Evolutionary conservation across 1,140 invertebrate genomes (phyloP), one percentile per base, ranked within the genome.

Genomic region (Eueides isabella): DNA sequence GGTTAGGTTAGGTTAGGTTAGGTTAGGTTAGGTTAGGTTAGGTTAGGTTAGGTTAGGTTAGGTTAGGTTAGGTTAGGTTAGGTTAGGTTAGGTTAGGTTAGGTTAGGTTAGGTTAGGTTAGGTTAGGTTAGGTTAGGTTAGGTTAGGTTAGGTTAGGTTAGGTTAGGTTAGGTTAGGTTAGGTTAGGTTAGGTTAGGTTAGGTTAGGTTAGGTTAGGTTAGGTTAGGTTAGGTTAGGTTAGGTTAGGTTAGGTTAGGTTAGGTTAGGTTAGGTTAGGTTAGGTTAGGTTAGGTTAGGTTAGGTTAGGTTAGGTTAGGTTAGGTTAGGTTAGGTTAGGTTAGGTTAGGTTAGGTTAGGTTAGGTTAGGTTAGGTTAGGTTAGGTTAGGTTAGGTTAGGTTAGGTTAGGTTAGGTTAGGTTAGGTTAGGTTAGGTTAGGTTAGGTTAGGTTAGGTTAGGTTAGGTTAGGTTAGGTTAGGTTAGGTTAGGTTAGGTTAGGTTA

Each of bases 171-270:
- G 61, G 61, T 62, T 62, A 62, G 61, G 61, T 62, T 62, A 62
- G 61, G 61, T 62, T 62, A 62, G 61, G 61, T 62, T 62, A 62
- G 61, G 61, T 62, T 62, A 62, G 61, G 61, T 62, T 62, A 62
- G 61, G 61, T 62, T 62, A 62, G 72, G 72, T 74, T 74, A 69
- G 73, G 73, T 75, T 75, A 75, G 73, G 73, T 75, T 75, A 70
- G 73, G 73, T 75, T 75, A 67, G 73, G 73, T 75, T 75, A 75
- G 73, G 73, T 75, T 75, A 75, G 73, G 73, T 75, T 75, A 75
- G 67, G 73, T 70, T 75, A 75, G 73, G 73, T 75, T 75, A 75
- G 73, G 73, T 75, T 75, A 75, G 73, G 73, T 71, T 68, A 68
- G 66, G 66, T 68, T 68, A 48, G 66, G 66, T 68, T 68, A 68